Base-by-base conservation (phyloP, 1,140 invertebrate species). In the Drosophila mauritiana region DNA sequence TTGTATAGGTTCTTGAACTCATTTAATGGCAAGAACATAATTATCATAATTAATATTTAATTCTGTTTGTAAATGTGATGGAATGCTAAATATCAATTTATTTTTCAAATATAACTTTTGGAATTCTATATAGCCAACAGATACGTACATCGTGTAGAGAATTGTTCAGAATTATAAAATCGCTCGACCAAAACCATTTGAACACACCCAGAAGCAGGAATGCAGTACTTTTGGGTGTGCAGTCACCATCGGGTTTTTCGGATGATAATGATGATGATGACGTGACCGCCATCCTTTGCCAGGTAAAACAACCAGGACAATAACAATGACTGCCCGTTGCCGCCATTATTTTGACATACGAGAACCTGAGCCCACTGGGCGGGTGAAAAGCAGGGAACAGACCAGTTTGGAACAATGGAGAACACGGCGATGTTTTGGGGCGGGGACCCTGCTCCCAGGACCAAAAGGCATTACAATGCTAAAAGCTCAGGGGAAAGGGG, bases 261-360 rank as follows among this genome's bases (percentile, higher is more conserved):
- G 54, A 83, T 51, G 27, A 51, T 20, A 45, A 45, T 51, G 75
- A 68, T 79, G 77, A 49, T 51, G 69, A 72, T 57, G 69, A 72
- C 57, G 36, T 20, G 48, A 39, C 69, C 46, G 37, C 45, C 45
- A 40, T 46, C 57, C 34, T 52, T 63, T 61, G 68, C 55, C 63
- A 68, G 43, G 40, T 17, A 22, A 27, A 70, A 59, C 54, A 63
- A 63, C 65, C 58, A 49, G 65, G 20, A 48, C 59, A 67, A 76
- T 68, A 77, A 84, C 82, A 85, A 85, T 70, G 81, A 61, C 61
- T 56, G 54, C 40, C 70, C 69, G 52, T 40, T 62, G 61, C 67
- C 77, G 61, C 83, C 72, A 83, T 86, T 86, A 86, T 86, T 88
- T 86, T 86, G 83, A 86, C 83, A 88, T 86, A 86, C 72, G 83